A percentile compares a stretch with the other conserved stretches of the same genome.
Conservation (phyloP, 2,888 invertebrate species). For the Agrotis clavis region DNA sequence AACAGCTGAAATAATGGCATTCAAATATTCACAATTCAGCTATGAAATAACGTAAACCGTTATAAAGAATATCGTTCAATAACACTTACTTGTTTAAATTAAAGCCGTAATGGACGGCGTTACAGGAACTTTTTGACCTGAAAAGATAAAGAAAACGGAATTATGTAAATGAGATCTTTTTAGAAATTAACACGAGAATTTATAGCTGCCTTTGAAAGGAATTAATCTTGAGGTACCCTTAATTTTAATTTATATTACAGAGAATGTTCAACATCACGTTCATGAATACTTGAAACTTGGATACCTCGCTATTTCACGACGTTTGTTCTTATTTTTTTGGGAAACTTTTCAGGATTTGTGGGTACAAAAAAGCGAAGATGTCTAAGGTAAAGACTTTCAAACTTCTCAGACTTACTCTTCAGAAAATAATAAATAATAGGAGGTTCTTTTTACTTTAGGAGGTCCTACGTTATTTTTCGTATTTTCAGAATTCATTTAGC, state of each 20-base stretch:
- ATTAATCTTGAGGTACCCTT: constrained; percentile 64
- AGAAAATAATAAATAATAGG: constrained; percentile 25
- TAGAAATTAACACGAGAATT: constrained; percentile 67
- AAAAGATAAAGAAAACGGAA: constrained; percentile 73
- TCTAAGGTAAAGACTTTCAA: constrained; percentile 19
- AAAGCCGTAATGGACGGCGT: constrained; percentile 84
- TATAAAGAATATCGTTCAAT: constrained; percentile 38
- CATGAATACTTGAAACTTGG: constrained; percentile 53
- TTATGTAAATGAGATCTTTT: constrained; percentile 66
- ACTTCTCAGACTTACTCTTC: constrained; percentile 18
- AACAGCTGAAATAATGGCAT: not conserved
- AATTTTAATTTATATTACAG: constrained; percentile 57
- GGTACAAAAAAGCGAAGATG: constrained; percentile 23
- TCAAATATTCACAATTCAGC: constrained; percentile 21
- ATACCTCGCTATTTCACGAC: constrained; percentile 19
- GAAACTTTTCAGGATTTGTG: constrained; percentile 25
- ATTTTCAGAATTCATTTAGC: constrained; percentile 21
- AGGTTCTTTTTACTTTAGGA: not conserved
- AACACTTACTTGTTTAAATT: constrained; percentile 83
- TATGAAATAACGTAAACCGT: constrained; percentile 17
- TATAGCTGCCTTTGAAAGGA: constrained; percentile 67
- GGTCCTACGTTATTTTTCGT: not conserved
- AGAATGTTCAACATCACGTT: constrained; percentile 49
- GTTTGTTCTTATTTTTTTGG: constrained; percentile 27
- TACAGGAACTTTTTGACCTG: constrained; percentile 87